Base-by-base conservation (phyloP, 2,797 vertebrate species). In the Apogon talboti region DNA sequence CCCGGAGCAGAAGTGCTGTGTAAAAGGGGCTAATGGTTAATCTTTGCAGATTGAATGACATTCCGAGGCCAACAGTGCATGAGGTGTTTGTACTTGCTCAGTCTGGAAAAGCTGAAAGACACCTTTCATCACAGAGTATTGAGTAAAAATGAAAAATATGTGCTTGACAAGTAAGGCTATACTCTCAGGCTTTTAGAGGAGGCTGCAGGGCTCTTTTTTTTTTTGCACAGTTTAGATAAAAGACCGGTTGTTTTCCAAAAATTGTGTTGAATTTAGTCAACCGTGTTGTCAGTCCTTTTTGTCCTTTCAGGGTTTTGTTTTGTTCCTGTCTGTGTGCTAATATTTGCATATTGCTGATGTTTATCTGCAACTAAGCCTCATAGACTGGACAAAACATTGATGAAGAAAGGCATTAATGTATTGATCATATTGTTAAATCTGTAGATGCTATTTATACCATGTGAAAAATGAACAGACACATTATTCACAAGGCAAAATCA, bases 251-350 rank as follows among this genome's bases (percentile, higher is more conserved):
- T 28, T 28, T 28, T 28, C 3, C 24, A 28, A 76, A 83, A 71
- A 38, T 11, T 74, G 41, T 75, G 44, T 54, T 82, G 63, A 78
- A 76, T 83, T 78, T 75, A 59, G 40, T 47, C 40, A 28, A 28
- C 40, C 53, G 30, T 61, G 38, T 45, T 19, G n/a, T 14, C 61
- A 12, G 18, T 66, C 11, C 14, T 47, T 45, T 55, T 11, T 68
- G 21, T 51, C 62, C 11, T 28, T 28, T 28, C 24, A 28, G 24
- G 24, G 24, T 28, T 28, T 28, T 28, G 4, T 28, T 28, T 28
- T 28, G 24, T 28, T 28, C 24, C 24, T 3, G 24, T 28, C 24
- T 28, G 24, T n/a, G 14, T 58, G 2, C 19, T 41, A 53, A 47
- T 33, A 12, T 41, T 28, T 54, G 30, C 38, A 41, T 44, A 38